Evolutionary conservation across 2,888 invertebrate genomes (phyloP).

Genomic region (Kryphioiulus occultus): DNA sequence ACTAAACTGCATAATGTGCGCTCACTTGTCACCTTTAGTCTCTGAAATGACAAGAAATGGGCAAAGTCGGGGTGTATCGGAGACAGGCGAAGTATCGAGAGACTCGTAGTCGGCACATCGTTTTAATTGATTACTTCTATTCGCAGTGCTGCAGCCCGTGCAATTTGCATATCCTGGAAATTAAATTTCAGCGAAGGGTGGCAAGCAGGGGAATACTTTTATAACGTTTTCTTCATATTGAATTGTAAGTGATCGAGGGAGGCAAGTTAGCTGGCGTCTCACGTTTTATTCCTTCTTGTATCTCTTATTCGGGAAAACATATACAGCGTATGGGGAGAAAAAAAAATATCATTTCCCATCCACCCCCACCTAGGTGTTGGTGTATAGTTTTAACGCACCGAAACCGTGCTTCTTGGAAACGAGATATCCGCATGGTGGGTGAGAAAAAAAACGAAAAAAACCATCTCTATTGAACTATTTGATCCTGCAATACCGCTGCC

Average conservation of each 20-base stretch:
- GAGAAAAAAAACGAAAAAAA: background rate
- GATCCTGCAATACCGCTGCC: constrained; percentile 1
- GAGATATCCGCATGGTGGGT: background rate
- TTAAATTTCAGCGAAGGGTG: constrained; percentile 48
- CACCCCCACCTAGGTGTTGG: background rate
- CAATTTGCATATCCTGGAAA: constrained; percentile 51
- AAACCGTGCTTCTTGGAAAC: background rate
- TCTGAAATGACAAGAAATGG: constrained; percentile 43
- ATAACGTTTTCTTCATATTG: constrained; percentile 23
- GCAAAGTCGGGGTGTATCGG: background rate
- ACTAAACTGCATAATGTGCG: background rate
- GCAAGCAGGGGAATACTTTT: constrained; percentile 41
- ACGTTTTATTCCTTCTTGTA: constrained; percentile 16
- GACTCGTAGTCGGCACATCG: constrained; percentile 20
- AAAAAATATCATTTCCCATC: constrained; percentile 23
- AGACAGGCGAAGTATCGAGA: constrained; percentile 39
- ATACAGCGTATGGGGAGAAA: background rate
- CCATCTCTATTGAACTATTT: constrained; percentile 1
- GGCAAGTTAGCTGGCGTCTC: background rate
- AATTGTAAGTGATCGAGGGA: constrained; percentile 23
- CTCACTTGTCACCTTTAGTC: constrained; percentile 44
- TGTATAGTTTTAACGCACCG: background rate
- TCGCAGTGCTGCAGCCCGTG: constrained; percentile 35
- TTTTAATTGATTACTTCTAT: constrained; percentile 51
- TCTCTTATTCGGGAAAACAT: constrained; percentile 2